phyloP scores from a whole-genome alignment of 2,797 vertebrate genomes.

The Cetoscarus ocellatus region DNA sequence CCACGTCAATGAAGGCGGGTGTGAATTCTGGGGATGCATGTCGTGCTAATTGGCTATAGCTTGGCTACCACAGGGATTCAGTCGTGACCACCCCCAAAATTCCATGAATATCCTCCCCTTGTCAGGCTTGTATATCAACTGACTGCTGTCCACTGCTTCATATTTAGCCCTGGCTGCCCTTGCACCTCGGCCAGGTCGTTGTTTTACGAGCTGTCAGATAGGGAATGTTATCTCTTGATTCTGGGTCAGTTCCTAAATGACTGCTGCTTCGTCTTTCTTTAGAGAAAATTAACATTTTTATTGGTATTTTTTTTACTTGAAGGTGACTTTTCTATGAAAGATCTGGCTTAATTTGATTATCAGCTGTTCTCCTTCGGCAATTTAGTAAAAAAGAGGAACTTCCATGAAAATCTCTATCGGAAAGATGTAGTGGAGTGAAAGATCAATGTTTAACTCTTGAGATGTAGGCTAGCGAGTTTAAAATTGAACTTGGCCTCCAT shows the following conservation, averaged over 20 bases:
- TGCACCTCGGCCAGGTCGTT: constrained; percentile 42
- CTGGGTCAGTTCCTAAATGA: constrained; percentile 45
- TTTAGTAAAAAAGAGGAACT: no score
- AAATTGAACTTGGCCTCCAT: no score
- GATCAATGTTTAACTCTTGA: neutral
- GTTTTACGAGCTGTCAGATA: constrained; percentile 46
- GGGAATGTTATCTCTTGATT: constrained; percentile 51
- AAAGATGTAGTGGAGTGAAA: no score
- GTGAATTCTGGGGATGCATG: constrained; percentile 74
- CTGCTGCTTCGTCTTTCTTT: constrained; percentile 45
- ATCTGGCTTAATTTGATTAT: neutral
- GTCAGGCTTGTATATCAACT: constrained; percentile 39
- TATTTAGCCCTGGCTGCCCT: constrained; percentile 44
- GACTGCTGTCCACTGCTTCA: constrained; percentile 14
- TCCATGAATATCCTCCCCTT: constrained; percentile 46
- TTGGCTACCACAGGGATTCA: constrained; percentile 51
- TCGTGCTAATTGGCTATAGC: constrained; percentile 65
- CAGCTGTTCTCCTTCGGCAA: no score
- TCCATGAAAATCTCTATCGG: no score
- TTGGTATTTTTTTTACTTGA: neutral
- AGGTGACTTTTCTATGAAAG: no score
- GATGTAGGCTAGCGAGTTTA: no score
- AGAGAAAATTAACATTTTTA: constrained; percentile 35
- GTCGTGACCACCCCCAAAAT: constrained; percentile 45
- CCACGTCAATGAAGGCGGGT: constrained; percentile 62